These are phyloP conservation scores for Campylomormyrus numenius DNA, from an alignment of 2,113 vertebrate genomes.

Conservation along the genomic window DNA sequence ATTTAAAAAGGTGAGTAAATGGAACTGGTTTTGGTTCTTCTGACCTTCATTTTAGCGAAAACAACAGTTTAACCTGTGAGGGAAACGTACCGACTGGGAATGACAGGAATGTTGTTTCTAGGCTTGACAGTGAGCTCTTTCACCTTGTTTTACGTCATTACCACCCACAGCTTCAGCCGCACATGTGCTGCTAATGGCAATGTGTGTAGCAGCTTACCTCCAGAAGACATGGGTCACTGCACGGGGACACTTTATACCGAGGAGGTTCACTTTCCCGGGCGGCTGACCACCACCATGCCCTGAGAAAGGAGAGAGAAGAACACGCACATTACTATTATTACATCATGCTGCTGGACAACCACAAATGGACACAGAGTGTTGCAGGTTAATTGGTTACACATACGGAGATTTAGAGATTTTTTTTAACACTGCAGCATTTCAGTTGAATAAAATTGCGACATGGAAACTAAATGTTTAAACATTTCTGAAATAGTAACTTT, in stretches of 20 bases:
- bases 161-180: constrained; percentile 65
- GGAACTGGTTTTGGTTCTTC: neutral
- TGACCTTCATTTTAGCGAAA: neutral
- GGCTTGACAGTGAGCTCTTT: constrained; percentile 58
- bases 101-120: constrained; percentile 56
- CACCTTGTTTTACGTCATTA: constrained; percentile 65
- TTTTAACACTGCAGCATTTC: neutral
- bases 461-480: neutral
- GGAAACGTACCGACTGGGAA: constrained; percentile 23
- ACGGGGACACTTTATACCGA: constrained; percentile 33
- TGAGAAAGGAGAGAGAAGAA: neutral
- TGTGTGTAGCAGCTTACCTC: constrained; percentile 55
- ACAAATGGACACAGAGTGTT: neutral
- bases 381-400: neutral
- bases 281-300: neutral
- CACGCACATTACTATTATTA: neutral
- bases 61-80: constrained; percentile 7
- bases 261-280: constrained; percentile 45
- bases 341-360: neutral
- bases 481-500: neutral
- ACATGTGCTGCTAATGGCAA: constrained; percentile 57
- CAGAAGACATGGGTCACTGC: constrained; percentile 65
- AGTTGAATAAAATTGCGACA: neutral
- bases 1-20: neutral
- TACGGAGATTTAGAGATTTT: neutral